A percentile compares a stretch with the other conserved stretches of the same genome.
Conservation (phyloP, 1,140 invertebrate genomes). For the Papilio dardanus region DNA sequence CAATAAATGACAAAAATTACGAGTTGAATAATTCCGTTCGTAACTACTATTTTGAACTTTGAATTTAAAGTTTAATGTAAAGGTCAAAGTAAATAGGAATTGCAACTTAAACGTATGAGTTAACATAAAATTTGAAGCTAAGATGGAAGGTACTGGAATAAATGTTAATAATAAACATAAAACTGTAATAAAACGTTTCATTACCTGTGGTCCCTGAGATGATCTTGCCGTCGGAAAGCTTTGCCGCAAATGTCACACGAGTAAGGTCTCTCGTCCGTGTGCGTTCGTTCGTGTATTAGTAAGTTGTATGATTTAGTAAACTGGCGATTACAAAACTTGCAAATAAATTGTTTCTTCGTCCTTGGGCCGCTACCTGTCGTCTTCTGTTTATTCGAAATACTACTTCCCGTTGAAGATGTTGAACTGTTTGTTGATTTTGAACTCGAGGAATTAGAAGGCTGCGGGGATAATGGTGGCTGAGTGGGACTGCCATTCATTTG, state of each 20-base stretch:
- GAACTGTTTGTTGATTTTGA: conserved; percentile 77
- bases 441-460: conserved; percentile 69
- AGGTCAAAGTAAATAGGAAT: neutral
- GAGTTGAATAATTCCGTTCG: neutral
- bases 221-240: conserved; percentile 97
- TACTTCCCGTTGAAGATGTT: conserved; percentile 80
- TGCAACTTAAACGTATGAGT: neutral
- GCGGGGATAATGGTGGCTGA: conserved; percentile 71
- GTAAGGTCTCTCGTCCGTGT: conserved; percentile 99
- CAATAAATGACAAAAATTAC: neutral
- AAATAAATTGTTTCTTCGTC: conserved; percentile 98
- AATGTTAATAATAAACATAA: conserved; percentile 13
- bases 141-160: neutral
- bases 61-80: neutral
- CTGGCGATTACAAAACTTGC: conserved; percentile 97
- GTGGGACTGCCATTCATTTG: conserved; percentile 78
- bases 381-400: conserved; percentile 82
- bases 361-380: conserved; percentile 85
- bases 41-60: neutral
- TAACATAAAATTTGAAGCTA: neutral
- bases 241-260: conserved; percentile 99
- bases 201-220: conserved; percentile 96
- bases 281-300: conserved; percentile 98
- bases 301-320: conserved; percentile 99
- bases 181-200: conserved; percentile 39